phyloP scores from a whole-genome alignment of 2,888 invertebrate species.

The Endotricha flammealis region DNA sequence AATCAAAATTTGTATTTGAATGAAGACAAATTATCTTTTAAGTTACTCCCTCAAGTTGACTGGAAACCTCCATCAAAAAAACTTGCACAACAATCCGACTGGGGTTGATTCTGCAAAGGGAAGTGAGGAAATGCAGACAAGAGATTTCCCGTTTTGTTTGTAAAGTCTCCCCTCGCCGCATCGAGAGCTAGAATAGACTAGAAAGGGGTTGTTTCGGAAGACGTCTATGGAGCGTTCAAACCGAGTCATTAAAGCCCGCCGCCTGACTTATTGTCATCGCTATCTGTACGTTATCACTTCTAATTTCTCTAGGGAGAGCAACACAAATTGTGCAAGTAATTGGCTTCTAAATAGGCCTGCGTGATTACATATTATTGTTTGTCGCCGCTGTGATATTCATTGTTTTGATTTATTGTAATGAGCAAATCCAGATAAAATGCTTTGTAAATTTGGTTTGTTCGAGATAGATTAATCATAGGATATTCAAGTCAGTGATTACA shows the following conservation, averaged over 20 bases:
- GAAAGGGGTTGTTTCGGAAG: constrained; percentile 51
- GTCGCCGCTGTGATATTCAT: too few relatives aligned
- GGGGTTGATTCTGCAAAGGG: constrained; percentile 22
- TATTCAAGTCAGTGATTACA: background rate
- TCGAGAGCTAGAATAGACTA: constrained; percentile 49
- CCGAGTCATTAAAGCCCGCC: constrained; percentile 52
- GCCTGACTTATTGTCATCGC: constrained; percentile 47
- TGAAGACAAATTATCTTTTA: too few relatives aligned
- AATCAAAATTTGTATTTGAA: too few relatives aligned
- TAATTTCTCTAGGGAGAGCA: constrained; percentile 34
- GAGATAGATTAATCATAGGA: too few relatives aligned
- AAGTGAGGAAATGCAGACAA: constrained; percentile 54
- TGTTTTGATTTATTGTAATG: too few relatives aligned
- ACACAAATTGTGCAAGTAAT: constrained; percentile 17
- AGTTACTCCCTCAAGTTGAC: too few relatives aligned
- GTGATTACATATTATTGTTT: constrained; percentile 1
- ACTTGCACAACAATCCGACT: constrained; percentile 7
- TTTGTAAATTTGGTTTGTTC: too few relatives aligned
- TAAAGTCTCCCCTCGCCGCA: constrained; percentile 53
- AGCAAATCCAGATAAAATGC: too few relatives aligned
- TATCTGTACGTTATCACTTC: constrained; percentile 41
- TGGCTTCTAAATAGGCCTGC: constrained; percentile 6
- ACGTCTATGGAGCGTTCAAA: constrained; percentile 54
- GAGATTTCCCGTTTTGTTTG: constrained; percentile 62
- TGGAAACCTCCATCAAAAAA: too few relatives aligned